Percentiles rank a stretch among this genome's conserved stretches.
Conservation (phyloP, 2,113 vertebrate species). For the Nycticryphes semicollaris region DNA sequence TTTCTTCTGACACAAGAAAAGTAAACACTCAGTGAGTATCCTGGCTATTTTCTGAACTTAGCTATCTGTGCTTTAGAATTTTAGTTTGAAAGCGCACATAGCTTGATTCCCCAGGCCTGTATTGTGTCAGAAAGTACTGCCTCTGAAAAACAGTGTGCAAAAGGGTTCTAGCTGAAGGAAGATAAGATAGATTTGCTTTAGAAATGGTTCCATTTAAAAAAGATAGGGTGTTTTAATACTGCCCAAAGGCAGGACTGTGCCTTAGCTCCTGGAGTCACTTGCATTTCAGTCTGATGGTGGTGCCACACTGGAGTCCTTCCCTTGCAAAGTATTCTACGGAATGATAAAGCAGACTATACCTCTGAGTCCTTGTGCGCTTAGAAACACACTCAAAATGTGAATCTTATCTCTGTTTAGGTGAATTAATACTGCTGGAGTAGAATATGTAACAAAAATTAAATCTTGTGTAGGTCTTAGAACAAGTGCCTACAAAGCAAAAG, state of each 20-base stretch:
- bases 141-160: neutral
- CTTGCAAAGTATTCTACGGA: neutral
- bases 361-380: neutral
- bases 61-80: neutral
- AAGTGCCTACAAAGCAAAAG: neutral
- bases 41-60: neutral
- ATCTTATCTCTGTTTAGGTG: neutral
- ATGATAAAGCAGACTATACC: neutral
- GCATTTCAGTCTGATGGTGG: neutral
- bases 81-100: neutral
- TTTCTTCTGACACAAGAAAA: neutral
- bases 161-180: neutral
- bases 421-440: neutral
- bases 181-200: neutral
- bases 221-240: neutral
- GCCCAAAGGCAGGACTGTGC: neutral
- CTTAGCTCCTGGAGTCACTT: neutral
- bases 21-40: neutral
- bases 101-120: neutral
- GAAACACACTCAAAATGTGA: neutral
- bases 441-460: neutral
- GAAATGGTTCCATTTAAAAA: neutral
- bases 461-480: neutral
- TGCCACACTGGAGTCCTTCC: neutral
- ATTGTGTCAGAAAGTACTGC: neutral